A percentile compares a stretch with the other conserved stretches of the same genome.
phyloP scores from a whole-genome alignment of 2,797 vertebrate species.

The Halcyon chelicuti region DNA sequence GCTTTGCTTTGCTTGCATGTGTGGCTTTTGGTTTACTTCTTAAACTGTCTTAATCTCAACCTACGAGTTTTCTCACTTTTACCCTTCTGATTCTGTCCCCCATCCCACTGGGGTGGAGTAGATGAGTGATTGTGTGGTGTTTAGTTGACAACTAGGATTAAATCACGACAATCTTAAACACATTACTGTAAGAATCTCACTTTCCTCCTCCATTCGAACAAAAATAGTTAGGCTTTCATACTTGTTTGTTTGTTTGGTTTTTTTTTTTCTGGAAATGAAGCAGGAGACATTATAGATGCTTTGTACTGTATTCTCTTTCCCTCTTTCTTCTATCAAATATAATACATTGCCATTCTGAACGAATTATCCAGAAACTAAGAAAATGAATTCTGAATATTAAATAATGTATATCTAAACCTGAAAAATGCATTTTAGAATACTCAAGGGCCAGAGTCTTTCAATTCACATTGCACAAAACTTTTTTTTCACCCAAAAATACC shows the following conservation, averaged over 20 bases:
- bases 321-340: background rate
- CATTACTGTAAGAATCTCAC: background rate
- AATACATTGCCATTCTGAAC: background rate
- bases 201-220: background rate
- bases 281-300: background rate
- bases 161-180: background rate
- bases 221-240: background rate
- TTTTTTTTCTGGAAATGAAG: background rate
- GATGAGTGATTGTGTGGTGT: background rate
- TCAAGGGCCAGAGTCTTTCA: background rate
- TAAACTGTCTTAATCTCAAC: background rate
- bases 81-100: background rate
- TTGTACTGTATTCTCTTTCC: background rate
- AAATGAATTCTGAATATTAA: constrained; percentile 36
- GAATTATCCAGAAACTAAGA: background rate
- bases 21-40: background rate
- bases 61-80: background rate
- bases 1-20: background rate
- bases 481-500: background rate
- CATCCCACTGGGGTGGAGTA: background rate
- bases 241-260: background rate
- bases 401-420: constrained; percentile 35
- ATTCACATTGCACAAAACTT: background rate
- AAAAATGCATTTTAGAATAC: constrained; percentile 31
- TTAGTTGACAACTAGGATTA: background rate